Evolutionary conservation across 2,113 vertebrate genomes (phyloP), one percentile per base, ranked within the genome.

Genomic region (Pteruthius melanotis): DNA sequence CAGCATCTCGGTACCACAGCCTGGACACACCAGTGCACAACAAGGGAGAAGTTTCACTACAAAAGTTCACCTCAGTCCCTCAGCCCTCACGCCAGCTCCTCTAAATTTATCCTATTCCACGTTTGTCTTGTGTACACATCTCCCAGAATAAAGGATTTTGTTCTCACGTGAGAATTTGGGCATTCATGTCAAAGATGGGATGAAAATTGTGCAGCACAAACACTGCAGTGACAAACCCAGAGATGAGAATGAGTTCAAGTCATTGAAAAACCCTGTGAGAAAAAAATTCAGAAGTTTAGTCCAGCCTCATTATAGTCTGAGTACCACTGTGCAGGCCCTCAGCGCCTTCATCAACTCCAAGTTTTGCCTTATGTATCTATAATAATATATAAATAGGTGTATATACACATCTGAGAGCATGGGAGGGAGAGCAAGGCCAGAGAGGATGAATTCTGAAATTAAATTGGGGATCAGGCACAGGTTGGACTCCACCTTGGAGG

Each of bases 121-220:
- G 0, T 9, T 0, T 17, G 7, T 7, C 42, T 15, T 0, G 3
- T 0, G 3, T 0, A 5, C 1, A 2, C 1, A 1, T 9, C 74
- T 57, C 53, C 61, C 52, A 35, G 23, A 45, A 17, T 0, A 35
- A 31, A 0, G 1, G 47, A 2, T 23, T 83, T 42, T 31, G 53
- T 1, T 12, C 40, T n/a, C 27, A 7, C 0, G 0, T 7, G 56
- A 49, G 50, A 33, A 44, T 33, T 12, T 28, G 16, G 2, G 18
- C 3, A 15, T 28, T 44, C 13, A 10, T 16, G 66, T 35, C 37
- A 5, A 17, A 22, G 22, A 13, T 2, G 7, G 28, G n/a, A 42
- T 28, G 28, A 42, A 37, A 65, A 44, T 4, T 4, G 3, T 0
- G 8, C 21, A 15, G 30, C 15, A 15, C 6, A 21, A 60, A 40